Conservation (phyloP, 2,797 vertebrate genomes). For the Eurystomus glaucurus region DNA sequence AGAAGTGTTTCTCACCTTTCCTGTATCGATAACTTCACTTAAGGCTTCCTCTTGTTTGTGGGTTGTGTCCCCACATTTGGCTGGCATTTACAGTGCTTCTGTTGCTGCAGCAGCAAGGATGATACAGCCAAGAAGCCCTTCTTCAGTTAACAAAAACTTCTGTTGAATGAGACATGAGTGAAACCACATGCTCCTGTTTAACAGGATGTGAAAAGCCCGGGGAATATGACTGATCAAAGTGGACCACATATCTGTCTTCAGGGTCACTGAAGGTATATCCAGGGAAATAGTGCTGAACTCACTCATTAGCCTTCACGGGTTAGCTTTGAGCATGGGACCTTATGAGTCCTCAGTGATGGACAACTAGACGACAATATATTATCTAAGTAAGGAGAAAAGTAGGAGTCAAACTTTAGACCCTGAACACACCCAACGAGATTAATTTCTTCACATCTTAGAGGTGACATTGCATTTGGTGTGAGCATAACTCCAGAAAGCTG, state of each 20-base stretch:
- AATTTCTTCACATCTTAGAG: not conserved
- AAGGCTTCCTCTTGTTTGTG: not conserved
- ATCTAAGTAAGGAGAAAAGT: not conserved
- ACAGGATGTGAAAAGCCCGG: no score
- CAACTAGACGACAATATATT: not conserved
- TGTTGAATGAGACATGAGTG: not conserved
- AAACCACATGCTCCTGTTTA: not conserved
- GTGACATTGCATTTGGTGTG: not conserved
- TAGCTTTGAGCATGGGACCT: not conserved
- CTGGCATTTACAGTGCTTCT: not conserved
- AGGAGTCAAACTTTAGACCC: not conserved
- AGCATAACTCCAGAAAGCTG: not conserved
- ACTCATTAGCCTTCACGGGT: not conserved
- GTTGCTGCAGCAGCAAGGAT: not conserved
- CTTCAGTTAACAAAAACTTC: not conserved
- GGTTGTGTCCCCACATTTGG: no score
- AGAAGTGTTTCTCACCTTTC: not conserved
- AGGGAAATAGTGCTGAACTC: not conserved
- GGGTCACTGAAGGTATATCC: no score
- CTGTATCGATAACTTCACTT: not conserved
- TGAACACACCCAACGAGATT: not conserved
- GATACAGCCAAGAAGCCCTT: not conserved
- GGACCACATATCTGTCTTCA: no score
- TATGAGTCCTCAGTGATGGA: not conserved
- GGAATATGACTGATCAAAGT: no score